Evolutionary conservation across 2,888 invertebrate genomes (phyloP), one percentile per base, ranked within the genome.

Genomic region (Acrobasis suavella): DNA sequence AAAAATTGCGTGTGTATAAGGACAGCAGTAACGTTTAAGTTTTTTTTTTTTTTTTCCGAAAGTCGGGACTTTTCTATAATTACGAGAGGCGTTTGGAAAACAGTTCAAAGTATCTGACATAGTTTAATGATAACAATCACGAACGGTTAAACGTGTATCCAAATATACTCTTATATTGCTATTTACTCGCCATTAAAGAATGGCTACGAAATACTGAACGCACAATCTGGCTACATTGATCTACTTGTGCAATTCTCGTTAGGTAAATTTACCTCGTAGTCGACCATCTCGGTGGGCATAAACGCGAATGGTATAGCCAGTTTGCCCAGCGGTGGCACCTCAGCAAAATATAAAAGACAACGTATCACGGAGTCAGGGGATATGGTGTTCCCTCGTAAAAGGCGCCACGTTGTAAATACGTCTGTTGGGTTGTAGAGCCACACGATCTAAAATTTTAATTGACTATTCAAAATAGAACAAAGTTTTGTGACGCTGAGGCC

Each of bases 361-460:
- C 87, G 83, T 10, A 92, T 80, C 1, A 78, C 79, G 0, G 82
- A 73, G 58, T 84, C 83, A 0, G 80, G 77, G 0, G 78, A 71
- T 37, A 79, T 72, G 0, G 78, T 77, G 63, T 88, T 89, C 0
- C 89, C 87, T 12, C 86, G 82, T 49, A 92, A 72, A 9, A 92
- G 72, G 12, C 91, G 85, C 92, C 92, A 92, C 5, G 91, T 91
- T 37, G 91, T 87, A 64, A 83, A 91, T 0, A 87, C 87, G 39
- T 89, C 85, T 5, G 90, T 89, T 0, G 92, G 91, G 65, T 92
- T 92, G 72, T 92, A 91, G 1, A 92, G 69, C 91, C 91, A 91
- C 5, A 83, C 77, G 50, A 92, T 83, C 92, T 92, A 68, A 9
- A 80, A 80, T 50, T 66, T 54, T 37, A 37, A 14, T 12, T 22